phyloP scores from a whole-genome alignment of 2,797 vertebrate genomes.

The Rhinichthys osculus region DNA sequence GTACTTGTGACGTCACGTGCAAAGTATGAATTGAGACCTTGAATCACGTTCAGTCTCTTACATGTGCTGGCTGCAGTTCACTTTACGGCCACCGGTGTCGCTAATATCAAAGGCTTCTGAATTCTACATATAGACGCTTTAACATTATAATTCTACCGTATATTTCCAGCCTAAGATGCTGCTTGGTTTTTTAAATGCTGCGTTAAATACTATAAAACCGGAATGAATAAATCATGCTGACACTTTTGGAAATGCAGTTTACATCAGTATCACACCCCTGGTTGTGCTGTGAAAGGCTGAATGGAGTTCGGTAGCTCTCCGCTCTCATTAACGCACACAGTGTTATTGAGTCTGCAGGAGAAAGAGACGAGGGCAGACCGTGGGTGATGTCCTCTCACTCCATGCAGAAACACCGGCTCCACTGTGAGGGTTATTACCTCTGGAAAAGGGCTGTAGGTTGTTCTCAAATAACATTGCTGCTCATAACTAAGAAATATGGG shows the following conservation, averaged over 20 bases:
- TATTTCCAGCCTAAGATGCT: neutral
- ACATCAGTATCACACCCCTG: slow-evolving; percentile 26
- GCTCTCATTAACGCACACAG: slow-evolving; percentile 51
- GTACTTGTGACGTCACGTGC: too few species aligned
- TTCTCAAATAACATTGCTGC: slow-evolving; percentile 29
- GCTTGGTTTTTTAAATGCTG: neutral
- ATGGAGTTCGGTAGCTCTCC: slow-evolving; percentile 39
- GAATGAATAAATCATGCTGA: slow-evolving; percentile 16
- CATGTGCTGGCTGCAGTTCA: neutral
- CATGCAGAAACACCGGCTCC: neutral
- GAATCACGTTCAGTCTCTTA: too few species aligned
- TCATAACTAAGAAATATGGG: slow-evolving; percentile 29
- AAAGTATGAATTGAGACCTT: too few species aligned
- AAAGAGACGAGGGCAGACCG: slow-evolving; percentile 13
- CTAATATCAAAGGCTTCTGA: neutral
- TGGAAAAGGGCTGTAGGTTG: slow-evolving; percentile 17
- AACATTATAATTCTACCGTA: neutral
- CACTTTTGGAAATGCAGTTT: slow-evolving; percentile 31
- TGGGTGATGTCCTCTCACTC: neutral
- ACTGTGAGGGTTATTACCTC: slow-evolving; percentile 47
- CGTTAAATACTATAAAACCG: slow-evolving; percentile 16
- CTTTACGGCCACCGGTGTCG: neutral
- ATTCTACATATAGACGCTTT: neutral
- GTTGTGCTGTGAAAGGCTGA: slow-evolving; percentile 40
- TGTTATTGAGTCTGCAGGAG: slow-evolving; percentile 50